phyloP scores from a whole-genome alignment of 2,797 vertebrate genomes.

The Sebastes variabilis region DNA sequence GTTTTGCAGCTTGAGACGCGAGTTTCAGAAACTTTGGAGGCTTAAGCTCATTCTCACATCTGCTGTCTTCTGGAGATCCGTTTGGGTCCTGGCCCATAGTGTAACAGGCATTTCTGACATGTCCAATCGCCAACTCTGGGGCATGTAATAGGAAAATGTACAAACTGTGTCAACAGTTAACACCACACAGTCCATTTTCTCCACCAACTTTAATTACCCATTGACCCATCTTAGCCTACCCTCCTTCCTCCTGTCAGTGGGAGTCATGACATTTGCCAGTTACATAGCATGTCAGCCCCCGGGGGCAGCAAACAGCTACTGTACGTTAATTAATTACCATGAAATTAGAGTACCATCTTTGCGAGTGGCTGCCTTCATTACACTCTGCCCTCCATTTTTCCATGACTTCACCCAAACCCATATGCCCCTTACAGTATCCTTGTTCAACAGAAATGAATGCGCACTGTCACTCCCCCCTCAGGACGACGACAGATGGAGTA shows the following conservation, averaged over 20 bases:
- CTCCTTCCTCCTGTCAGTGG: conserved; percentile 55
- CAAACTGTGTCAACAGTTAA: conserved; percentile 33
- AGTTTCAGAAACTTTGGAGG: conserved; percentile 29
- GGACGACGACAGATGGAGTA: conserved; percentile 7
- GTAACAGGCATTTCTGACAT: conserved; percentile 1
- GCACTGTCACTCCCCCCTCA: background rate
- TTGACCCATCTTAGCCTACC: conserved; percentile 39
- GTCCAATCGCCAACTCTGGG: background rate
- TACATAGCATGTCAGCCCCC: conserved; percentile 54
- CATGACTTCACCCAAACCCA: conserved; percentile 34
- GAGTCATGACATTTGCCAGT: conserved; percentile 72
- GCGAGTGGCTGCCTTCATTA: conserved; percentile 52
- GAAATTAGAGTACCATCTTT: conserved; percentile 57
- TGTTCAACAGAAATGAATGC: background rate
- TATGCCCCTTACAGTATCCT: background rate
- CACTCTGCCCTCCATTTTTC: conserved; percentile 45
- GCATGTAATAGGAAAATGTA: conserved; percentile 5
- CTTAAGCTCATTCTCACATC: background rate
- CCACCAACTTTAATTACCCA: conserved; percentile 48
- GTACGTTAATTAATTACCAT: conserved; percentile 73
- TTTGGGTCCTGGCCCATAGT: background rate
- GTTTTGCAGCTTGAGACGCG: conserved; percentile 25
- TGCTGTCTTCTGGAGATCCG: background rate
- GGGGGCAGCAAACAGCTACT: conserved; percentile 58
- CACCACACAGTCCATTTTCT: conserved; percentile 7